Percentiles rank a stretch among this genome's conserved stretches.
Conservation (phyloP, 2,113 vertebrate genomes). For the Dicrurus megarhynchus region DNA sequence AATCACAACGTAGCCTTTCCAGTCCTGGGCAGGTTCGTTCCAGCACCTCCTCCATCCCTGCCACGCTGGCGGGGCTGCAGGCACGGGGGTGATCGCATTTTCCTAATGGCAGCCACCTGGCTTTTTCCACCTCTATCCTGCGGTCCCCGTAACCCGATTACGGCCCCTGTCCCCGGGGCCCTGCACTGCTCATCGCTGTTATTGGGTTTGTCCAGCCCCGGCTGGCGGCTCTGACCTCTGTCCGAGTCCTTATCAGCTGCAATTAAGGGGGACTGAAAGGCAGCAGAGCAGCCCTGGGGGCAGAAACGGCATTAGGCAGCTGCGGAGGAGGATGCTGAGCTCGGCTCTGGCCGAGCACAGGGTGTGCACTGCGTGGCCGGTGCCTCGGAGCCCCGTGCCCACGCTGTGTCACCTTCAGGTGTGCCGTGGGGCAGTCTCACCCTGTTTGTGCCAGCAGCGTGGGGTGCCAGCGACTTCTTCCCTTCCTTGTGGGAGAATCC, state of each 20-base stretch:
- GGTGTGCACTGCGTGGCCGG: neutral
- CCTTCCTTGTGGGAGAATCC: fast-evolving
- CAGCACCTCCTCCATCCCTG: neutral
- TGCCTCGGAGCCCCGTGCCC: neutral
- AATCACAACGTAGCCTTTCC: neutral
- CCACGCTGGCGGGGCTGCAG: neutral
- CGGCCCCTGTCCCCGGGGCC: neutral
- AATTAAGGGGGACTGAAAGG: neutral
- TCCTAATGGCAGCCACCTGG: slow-evolving; percentile 15
- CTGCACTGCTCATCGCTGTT: neutral
- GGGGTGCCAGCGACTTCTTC: fast-evolving
- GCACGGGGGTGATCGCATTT: neutral
- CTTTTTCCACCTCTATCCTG: neutral
- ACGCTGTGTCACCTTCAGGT: neutral
- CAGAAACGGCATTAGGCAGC: neutral
- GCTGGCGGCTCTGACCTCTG: neutral
- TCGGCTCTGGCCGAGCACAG: neutral
- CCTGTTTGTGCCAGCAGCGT: fast-evolving
- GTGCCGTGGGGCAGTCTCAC: fast-evolving
- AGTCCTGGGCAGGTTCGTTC: neutral
- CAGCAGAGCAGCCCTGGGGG: slow-evolving; percentile 12
- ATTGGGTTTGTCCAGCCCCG: slow-evolving; percentile 6
- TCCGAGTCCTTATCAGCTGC: slow-evolving; percentile 4
- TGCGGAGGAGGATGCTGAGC: neutral
- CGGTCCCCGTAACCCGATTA: neutral